Conservation (phyloP, 2,888 invertebrate species). For the Salticus scenicus region DNA sequence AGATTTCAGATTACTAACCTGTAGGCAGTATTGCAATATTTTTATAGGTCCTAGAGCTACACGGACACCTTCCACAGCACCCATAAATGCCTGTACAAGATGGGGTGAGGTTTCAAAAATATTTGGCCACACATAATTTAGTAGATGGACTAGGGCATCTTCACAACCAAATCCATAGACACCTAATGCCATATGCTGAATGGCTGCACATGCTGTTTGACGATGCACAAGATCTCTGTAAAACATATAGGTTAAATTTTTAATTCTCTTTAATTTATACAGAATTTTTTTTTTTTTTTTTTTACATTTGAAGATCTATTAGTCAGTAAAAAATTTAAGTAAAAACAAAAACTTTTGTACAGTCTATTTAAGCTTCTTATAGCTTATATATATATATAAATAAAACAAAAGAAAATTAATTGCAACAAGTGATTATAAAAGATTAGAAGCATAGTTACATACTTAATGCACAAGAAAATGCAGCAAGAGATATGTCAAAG, state of each 20-base stretch:
- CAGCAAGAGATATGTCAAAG: no score
- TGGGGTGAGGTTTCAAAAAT: slow-evolving; percentile 99
- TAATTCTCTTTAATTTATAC: no score
- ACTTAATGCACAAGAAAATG: no score
- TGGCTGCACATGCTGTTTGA: slow-evolving; percentile 99
- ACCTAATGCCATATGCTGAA: slow-evolving; percentile 98
- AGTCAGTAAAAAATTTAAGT: no score
- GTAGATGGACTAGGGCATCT: slow-evolving; percentile 95
- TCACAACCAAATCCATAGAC: slow-evolving; percentile 99
- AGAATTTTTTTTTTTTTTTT: no score
- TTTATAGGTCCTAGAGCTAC: slow-evolving; percentile 97
- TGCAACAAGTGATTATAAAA: no score
- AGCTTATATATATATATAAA: no score
- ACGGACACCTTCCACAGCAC: slow-evolving; percentile 96
- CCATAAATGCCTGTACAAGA: slow-evolving; percentile 99
- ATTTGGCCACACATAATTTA: slow-evolving; percentile 99
- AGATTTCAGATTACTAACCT: slow-evolving; percentile 82
- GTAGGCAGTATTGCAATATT: slow-evolving; percentile 95
- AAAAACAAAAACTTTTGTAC: no score
- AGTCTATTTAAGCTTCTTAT: no score
- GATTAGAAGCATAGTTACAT: no score
- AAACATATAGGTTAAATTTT: slow-evolving; percentile 40
- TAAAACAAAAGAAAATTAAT: no score
- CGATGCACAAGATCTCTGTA: slow-evolving; percentile 95
- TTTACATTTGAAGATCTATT: no score